Base-by-base conservation (phyloP, 2,888 invertebrate species). In the Stenotaenia linearis region DNA sequence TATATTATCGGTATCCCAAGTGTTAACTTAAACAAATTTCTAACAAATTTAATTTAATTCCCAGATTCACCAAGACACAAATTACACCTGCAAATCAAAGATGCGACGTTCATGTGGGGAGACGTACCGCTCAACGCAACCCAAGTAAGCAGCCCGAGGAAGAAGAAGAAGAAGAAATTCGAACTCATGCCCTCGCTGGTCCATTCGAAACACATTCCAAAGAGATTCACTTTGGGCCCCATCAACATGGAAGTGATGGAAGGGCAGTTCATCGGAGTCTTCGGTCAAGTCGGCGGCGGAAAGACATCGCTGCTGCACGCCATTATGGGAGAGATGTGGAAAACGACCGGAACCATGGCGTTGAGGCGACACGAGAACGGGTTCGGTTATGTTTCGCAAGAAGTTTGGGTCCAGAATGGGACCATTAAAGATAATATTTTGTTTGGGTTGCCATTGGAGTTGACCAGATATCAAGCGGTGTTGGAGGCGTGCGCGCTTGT, bases 401-500 rank as follows among this genome's bases (percentile, higher is more conserved):
- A 92, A 82, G 91, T 96, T 0, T 99, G 98, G 98, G 88, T 99
- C 75, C 93, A 97, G 84, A 90, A 95, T 78, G 96, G 94, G 40
- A 94, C 95, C 0, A 90, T 99, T 76, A 90, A 93, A 78, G 95
- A 97, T 80, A 99, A 98, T 86, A 96, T 99, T 83, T 88, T 98
- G 40, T 98, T 98, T 88, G 98, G 97, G 0, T 91, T 91, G 83
- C 89, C 91, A 0, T 96, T 92, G 83, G 93, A 96, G 84, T 91
- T 92, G 80, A 88, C 89, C 12, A 91, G 91, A 85, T 98, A 98
- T 86, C 88, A 88, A 85, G 87, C 85, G 83, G 84, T 84, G 83
- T 84, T 98, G 12, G 91, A 92, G 83, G 94, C 94, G 0, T 97
- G 98, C 85, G 94, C 94, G 37, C 88, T 97, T 77, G 90, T 89